Evolutionary conservation across 2,888 invertebrate genomes (phyloP).

Genomic region (Aleiodes alternator): DNA sequence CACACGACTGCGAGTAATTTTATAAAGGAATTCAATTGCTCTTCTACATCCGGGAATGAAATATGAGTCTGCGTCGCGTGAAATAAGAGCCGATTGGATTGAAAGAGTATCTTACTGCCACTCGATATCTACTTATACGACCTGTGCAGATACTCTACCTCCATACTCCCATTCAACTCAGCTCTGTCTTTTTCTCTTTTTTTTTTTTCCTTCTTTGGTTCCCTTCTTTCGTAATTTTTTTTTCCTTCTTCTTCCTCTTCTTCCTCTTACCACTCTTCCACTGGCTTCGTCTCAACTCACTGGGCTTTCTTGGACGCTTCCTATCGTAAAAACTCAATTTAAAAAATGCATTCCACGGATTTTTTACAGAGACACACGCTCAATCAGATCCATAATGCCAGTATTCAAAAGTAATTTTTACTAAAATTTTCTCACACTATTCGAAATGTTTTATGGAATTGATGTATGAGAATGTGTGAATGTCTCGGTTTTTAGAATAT

Average conservation of each 20-base stretch:
- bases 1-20: slow-evolving; percentile 62
- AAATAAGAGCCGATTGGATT: slow-evolving; percentile 71
- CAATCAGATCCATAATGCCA: slow-evolving; percentile 16
- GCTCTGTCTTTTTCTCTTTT: background rate
- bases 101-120: slow-evolving; percentile 66
- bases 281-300: slow-evolving; percentile 16
- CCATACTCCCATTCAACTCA: slow-evolving; percentile 6
- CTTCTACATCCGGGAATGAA: slow-evolving; percentile 66
- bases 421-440: background rate
- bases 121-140: slow-evolving; percentile 67
- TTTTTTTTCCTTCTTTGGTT: slow-evolving; percentile 36
- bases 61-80: slow-evolving; percentile 69
- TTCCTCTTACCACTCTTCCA: background rate
- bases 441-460: background rate
- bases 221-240: background rate
- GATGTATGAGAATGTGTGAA: background rate
- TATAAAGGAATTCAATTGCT: slow-evolving; percentile 71
- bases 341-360: slow-evolving; percentile 23
- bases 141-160: slow-evolving; percentile 34
- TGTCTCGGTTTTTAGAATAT: background rate
- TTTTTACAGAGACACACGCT: slow-evolving; percentile 12
- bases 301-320: slow-evolving; percentile 24
- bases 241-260: background rate
- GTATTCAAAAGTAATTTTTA: slow-evolving; percentile 28
- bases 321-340: slow-evolving; percentile 30